Conservation (phyloP, 2,797 vertebrate species). For the Pygocentrus nattereri region DNA sequence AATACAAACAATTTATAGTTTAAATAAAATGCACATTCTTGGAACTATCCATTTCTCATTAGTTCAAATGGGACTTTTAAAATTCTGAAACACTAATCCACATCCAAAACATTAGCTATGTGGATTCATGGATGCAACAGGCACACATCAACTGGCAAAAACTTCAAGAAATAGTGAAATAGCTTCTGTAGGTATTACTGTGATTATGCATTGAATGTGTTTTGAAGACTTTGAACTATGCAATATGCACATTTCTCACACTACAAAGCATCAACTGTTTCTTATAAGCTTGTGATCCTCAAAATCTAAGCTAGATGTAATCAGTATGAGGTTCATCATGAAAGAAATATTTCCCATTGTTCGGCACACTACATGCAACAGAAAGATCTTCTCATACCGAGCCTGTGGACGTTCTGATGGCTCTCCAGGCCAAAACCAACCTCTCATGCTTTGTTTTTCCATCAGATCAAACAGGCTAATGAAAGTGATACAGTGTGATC, state of each 20-base stretch:
- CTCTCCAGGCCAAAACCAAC: constrained; percentile 47
- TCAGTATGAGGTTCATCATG: constrained; percentile 40
- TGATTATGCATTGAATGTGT: no score
- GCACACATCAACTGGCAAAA: no score
- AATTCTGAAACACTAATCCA: no score
- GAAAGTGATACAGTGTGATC: constrained; percentile 44
- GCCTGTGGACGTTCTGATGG: constrained; percentile 12
- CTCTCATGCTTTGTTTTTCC: constrained; percentile 38
- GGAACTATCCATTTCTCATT: no score
- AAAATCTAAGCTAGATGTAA: constrained; percentile 31
- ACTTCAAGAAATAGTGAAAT: no score
- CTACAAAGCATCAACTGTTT: not conserved
- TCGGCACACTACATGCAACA: constrained; percentile 14
- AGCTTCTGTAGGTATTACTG: not conserved
- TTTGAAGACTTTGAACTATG: not conserved
- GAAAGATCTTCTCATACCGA: constrained; percentile 21
- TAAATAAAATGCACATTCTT: no score
- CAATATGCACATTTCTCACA: not conserved
- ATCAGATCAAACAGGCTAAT: constrained; percentile 41
- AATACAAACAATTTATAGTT: no score
- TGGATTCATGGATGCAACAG: no score
- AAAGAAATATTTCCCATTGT: constrained; percentile 43
- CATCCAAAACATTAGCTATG: no score
- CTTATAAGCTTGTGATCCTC: constrained; percentile 13
- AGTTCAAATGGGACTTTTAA: no score